These are phyloP conservation scores for Habrosyne pyritoides DNA, from an alignment of 2,888 invertebrate genomes.

Conservation along the genomic window DNA sequence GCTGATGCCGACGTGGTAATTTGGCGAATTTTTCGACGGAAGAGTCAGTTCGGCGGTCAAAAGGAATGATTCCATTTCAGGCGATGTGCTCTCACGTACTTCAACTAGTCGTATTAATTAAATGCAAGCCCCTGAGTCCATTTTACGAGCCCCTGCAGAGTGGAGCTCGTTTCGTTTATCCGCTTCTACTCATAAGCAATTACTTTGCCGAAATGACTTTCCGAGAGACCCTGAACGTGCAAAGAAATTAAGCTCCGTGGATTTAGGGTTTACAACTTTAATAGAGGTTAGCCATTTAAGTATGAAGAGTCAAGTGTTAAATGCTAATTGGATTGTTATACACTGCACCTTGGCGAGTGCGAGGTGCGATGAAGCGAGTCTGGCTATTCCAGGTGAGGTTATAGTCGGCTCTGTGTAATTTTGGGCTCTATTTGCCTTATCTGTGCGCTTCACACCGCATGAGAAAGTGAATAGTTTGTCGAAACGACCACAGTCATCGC, in stretches of 20 bases:
- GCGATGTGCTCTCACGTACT: constrained; percentile 72
- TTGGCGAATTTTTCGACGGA: constrained; percentile 60
- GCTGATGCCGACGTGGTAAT: constrained; percentile 51
- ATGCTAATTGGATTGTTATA: constrained; percentile 22
- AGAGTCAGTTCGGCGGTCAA: constrained; percentile 66
- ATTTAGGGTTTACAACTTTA: constrained; percentile 66
- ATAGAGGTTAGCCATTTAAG: constrained; percentile 58
- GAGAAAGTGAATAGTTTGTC: constrained; percentile 2
- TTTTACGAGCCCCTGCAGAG: constrained; percentile 74
- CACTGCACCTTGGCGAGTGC: constrained; percentile 8
- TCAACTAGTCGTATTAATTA: constrained; percentile 78
- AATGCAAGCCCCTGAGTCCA: constrained; percentile 80
- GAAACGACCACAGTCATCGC: constrained; percentile 1
- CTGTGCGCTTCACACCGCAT: not conserved
- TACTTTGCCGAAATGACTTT: constrained; percentile 77
- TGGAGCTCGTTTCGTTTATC: constrained; percentile 79
- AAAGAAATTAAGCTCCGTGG: constrained; percentile 75
- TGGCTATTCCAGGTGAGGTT: not conserved
- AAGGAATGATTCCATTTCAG: constrained; percentile 71
- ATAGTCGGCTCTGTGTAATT: not conserved
- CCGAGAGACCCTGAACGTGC: constrained; percentile 65
- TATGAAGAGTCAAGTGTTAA: constrained; percentile 42
- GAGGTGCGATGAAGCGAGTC: constrained; percentile 5
- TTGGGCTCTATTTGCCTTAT: not conserved
- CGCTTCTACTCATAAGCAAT: constrained; percentile 81